Base-by-base conservation (phyloP, 1,140 invertebrate species). In the Eumaeus atala region DNA sequence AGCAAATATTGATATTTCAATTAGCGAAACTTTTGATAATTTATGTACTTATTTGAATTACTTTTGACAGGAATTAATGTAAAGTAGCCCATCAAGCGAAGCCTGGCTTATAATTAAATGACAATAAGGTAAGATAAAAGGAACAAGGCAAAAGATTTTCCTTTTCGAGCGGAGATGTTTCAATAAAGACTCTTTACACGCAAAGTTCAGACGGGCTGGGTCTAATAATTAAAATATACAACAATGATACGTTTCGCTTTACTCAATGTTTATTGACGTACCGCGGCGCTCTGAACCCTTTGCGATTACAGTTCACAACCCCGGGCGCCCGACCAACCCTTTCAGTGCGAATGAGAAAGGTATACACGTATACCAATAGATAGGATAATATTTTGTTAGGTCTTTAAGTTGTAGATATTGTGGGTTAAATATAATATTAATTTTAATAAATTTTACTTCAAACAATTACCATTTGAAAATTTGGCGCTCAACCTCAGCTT, bases 141-240 rank as follows among this genome's bases (percentile, higher is more conserved):
- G 18, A 40, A 14, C 36, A 12, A 16, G 14, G 17, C 18, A 28
- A 40, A 52, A 18, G 36, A 37, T n/a, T 33, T 52, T 52, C 36
- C 36, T 17, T 40, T 37, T n/a, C 12, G 17, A 44, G 28, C 28
- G 18, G 16, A 48, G 47, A 47, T 34, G 11, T 65, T 63, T 72
- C 59, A 71, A 72, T 74, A 49, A 64, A 63, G 54, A 62, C 57
- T 57, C 62, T 56, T 44, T 9, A 47, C 58, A 58, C 49, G 64
- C 64, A 64, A 70, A 69, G 63, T 69, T 62, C 64, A 61, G 61
- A 60, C 54, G 57, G 67, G 72, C 58, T 50, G 38, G n/a, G 62
- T 72, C 62, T 74, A 74, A 77, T 79, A 75, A 82, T 78, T 77
- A 82, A 77, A 78, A 82, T 79, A 78, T 70, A 75, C 67, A 77